Evolutionary conservation across 2,888 invertebrate species (phyloP).

Genomic region (Zelleria hepariella): DNA sequence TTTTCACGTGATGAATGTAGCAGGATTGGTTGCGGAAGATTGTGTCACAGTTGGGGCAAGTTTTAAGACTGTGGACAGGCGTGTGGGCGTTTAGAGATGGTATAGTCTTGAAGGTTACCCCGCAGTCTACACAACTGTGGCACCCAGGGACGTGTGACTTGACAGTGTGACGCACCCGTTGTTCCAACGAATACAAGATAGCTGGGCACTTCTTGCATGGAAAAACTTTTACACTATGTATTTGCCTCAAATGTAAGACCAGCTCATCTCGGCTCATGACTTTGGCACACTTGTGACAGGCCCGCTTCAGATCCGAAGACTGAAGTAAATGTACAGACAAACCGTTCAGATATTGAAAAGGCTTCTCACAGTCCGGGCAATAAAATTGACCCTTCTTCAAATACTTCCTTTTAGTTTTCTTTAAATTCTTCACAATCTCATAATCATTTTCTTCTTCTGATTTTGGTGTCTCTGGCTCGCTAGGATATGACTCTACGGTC

Average conservation of each 20-base stretch:
- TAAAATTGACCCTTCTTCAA: constrained; percentile 8
- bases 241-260: constrained; percentile 30
- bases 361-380: constrained; percentile 45
- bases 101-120: constrained; percentile 34
- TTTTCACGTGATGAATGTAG: constrained; percentile 43
- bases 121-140: constrained; percentile 49
- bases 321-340: constrained; percentile 46
- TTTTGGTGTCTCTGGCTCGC: not conserved
- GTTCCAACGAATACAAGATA: constrained; percentile 24
- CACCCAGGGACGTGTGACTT: constrained; percentile 34
- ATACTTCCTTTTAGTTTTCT: not conserved
- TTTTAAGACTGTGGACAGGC: constrained; percentile 35
- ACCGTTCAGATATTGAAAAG: constrained; percentile 33
- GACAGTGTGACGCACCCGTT: constrained; percentile 27
- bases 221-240: constrained; percentile 29
- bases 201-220: constrained; percentile 49
- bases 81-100: constrained; percentile 43
- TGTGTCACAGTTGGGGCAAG: constrained; percentile 45
- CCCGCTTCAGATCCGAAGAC: constrained; percentile 38
- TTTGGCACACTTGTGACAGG: constrained; percentile 45
- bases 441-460: not conserved
- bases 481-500: constrained; percentile 18
- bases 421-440: not conserved
- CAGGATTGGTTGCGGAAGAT: constrained; percentile 47
- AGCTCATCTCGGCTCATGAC: constrained; percentile 41